Evolutionary conservation across 2,888 invertebrate genomes (phyloP).

Genomic region (Clepsis dumicolana): DNA sequence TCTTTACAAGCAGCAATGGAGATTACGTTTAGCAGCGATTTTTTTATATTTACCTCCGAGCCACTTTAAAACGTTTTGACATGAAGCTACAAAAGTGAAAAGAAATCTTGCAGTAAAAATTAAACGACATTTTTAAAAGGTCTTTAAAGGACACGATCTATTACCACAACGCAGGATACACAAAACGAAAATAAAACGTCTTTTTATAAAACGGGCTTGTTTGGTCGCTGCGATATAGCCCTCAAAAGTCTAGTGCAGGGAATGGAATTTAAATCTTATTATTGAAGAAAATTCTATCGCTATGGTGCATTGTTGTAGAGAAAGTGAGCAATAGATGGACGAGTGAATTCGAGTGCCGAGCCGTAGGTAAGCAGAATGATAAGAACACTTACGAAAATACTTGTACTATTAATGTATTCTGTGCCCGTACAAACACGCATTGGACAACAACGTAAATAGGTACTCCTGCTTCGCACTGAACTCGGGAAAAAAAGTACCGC

Average conservation of each 20-base stretch:
- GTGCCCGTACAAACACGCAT: neutral
- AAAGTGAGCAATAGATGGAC: no score
- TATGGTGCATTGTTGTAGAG: no score
- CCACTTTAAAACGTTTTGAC: slow-evolving; percentile 6
- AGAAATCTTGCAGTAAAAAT: neutral
- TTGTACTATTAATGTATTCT: no score
- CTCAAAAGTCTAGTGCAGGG: neutral
- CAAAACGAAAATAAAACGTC: neutral
- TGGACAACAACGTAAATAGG: no score
- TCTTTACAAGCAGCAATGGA: slow-evolving; percentile 8
- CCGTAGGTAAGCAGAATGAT: neutral
- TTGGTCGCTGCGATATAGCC: neutral
- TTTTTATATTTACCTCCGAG: slow-evolving; percentile 15
- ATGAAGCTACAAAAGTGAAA: neutral
- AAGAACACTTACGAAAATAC: neutral
- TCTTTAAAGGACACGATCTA: neutral
- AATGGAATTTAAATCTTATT: neutral
- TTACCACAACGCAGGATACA: neutral
- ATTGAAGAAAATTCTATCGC: no score
- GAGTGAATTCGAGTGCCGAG: no score
- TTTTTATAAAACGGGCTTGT: neutral
- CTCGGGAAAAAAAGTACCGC: neutral
- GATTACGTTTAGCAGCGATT: slow-evolving; percentile 9
- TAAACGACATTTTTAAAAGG: neutral
- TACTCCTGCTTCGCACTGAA: neutral